A percentile compares a stretch with the other conserved stretches of the same genome.
Evolutionary conservation across 2,113 vertebrate genomes (phyloP).

Genomic region (Thinocorus orbignyianus): DNA sequence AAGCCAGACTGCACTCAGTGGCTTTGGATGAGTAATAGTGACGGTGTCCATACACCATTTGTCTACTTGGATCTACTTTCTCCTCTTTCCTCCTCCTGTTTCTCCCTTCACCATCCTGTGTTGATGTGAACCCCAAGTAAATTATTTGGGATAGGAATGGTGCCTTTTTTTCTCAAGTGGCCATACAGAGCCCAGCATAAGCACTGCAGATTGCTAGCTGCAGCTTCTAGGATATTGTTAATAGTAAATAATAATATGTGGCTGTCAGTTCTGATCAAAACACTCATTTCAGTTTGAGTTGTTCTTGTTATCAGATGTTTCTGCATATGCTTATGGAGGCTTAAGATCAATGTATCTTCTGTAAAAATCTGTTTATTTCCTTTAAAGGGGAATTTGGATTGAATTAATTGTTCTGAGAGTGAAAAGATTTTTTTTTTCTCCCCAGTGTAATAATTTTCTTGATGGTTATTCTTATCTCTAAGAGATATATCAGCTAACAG

Average conservation of each 20-base stretch:
- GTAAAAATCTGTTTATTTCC: not conserved
- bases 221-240: not conserved
- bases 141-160: not conserved
- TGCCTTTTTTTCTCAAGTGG: not conserved
- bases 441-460: not conserved
- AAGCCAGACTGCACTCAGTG: not conserved
- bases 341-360: not conserved
- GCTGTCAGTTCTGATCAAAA: constrained; percentile 7
- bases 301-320: constrained; percentile 9
- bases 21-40: not conserved
- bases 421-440: not conserved
- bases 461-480: constrained; percentile 8
- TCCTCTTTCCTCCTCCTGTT: not conserved
- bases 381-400: not conserved
- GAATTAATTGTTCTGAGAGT: not conserved
- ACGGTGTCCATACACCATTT: not conserved
- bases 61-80: not conserved
- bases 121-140: not conserved
- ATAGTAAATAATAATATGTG: not conserved
- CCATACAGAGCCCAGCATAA: not conserved
- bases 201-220: not conserved
- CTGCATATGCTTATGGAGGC: not conserved
- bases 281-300: not conserved
- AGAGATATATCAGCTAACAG: constrained; percentile 4
- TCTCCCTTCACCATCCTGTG: not conserved